These are phyloP conservation scores for Steinernema carpocapsae DNA, from an alignment of 2,888 invertebrate species.

Conservation along the genomic window DNA sequence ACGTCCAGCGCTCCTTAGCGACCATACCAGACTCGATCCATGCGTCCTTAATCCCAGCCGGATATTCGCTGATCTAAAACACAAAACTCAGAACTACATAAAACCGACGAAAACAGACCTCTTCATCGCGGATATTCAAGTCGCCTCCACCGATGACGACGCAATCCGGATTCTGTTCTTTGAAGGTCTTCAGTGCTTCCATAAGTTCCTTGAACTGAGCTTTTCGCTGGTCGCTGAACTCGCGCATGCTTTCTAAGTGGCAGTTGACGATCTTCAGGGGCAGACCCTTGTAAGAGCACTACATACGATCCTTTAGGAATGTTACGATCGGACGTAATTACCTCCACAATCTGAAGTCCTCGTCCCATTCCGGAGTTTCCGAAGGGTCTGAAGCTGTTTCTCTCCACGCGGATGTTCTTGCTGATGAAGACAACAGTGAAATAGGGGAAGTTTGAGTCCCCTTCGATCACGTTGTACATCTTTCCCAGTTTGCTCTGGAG, in stretches of 20 bases:
- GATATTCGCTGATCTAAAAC: constrained; percentile 47
- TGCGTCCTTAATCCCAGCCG: constrained; percentile 69
- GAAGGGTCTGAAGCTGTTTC: constrained; percentile 72
- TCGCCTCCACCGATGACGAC: constrained; percentile 75
- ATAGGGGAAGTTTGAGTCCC: constrained; percentile 69
- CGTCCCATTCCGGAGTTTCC: constrained; percentile 72
- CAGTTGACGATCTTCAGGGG: constrained; percentile 73
- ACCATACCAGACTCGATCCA: constrained; percentile 74
- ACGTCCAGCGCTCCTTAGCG: constrained; percentile 73
- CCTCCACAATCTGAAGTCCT: constrained; percentile 72
- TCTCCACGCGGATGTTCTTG: constrained; percentile 56
- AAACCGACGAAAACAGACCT: constrained; percentile 2
- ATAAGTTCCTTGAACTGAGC: constrained; percentile 69
- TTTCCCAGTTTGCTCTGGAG: constrained; percentile 70
- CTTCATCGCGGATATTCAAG: constrained; percentile 75
- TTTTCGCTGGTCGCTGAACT: constrained; percentile 71
- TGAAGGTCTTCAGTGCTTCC: constrained; percentile 47
- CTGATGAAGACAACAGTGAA: constrained; percentile 64
- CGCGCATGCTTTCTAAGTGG: constrained; percentile 75
- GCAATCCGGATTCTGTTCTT: constrained; percentile 54
- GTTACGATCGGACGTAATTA: constrained; percentile 48
- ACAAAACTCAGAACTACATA: too few relatives aligned
- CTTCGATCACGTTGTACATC: constrained; percentile 70
- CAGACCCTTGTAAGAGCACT: constrained; percentile 54
- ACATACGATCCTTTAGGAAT: background rate